A percentile compares a stretch with the other conserved stretches of the same genome.
Evolutionary conservation across 2,888 invertebrate species (phyloP).

Genomic region (Ormyrus thymus): DNA sequence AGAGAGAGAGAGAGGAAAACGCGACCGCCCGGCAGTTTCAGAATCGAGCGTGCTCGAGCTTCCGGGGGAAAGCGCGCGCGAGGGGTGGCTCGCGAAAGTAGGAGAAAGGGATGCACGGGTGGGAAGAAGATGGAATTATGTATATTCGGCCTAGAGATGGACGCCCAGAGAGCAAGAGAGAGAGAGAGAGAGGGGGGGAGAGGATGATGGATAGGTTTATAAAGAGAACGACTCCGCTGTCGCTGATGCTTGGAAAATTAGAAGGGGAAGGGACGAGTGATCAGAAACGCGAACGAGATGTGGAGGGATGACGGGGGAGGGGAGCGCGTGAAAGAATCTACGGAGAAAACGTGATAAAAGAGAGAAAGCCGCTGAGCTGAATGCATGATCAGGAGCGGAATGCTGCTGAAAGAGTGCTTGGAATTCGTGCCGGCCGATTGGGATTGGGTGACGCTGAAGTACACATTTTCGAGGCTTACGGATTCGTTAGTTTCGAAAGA

Average conservation of each 20-base stretch:
- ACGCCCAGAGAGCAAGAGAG: background rate
- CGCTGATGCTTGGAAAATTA: conserved; percentile 23
- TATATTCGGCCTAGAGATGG: background rate
- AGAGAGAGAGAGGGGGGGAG: background rate
- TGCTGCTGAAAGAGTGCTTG: too few relatives aligned
- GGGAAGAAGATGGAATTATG: background rate
- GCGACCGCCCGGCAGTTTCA: conserved; percentile 37
- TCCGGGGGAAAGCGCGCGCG: conserved; percentile 20
- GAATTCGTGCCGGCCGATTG: too few relatives aligned
- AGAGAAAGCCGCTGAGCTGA: background rate
- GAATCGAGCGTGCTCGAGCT: conserved; percentile 41
- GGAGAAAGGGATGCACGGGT: conserved; percentile 7
- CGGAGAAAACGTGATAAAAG: conserved; percentile 2
- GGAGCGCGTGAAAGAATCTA: conserved; percentile 5
- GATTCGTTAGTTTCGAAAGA: too few relatives aligned
- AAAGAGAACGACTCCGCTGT: conserved; percentile 8
- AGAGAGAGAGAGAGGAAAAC: conserved; percentile 28
- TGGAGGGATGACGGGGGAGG: background rate
- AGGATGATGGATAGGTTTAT: conserved; percentile 42
- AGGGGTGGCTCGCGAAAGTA: background rate
- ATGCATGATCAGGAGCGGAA: conserved; percentile 3
- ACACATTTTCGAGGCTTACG: too few relatives aligned
- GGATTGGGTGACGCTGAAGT: too few relatives aligned
- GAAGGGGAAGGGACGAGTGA: conserved; percentile 5
- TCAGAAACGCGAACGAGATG: background rate